Base-by-base conservation (phyloP, 2,113 vertebrate species). In the Megatriorchis doriae region DNA sequence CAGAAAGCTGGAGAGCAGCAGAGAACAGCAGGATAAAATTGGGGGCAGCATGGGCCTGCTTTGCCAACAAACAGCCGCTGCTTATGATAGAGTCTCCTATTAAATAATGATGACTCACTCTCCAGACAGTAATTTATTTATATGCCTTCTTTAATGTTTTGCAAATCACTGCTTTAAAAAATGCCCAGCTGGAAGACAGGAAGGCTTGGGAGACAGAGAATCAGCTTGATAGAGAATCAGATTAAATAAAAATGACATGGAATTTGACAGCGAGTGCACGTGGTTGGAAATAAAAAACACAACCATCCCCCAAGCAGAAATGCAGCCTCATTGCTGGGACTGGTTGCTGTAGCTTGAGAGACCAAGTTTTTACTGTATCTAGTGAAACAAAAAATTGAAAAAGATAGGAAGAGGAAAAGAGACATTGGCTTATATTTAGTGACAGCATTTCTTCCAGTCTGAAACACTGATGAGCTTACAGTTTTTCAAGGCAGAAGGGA, bases 51-150 rank as follows among this genome's bases (percentile, higher is more conserved):
- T 2, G 45, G n/a, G 16, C 11, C 36, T 91, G 66, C 71, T 97
- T 80, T 95, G 67, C 89, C 87, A 95, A 80, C 38, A 63, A 73
- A 40, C 84, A 97, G 55, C 81, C 78, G 38, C 86, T 74, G 4
- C 72, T 75, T 61, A 52, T 73, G 68, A 63, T 50, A 11, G 66
- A 82, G 50, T 40, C 81, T 77, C 42, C 88, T 88, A 79, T 97
- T 90, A 96, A 96, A 89, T 86, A 95, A 95, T 78, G 93, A 96
- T 87, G 96, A 91, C 94, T 97, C 93, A 91, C 81, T 94, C 87
- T 93, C 78, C 92, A 92, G 94, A 84, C 96, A 93, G 95, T 96
- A 95, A 97, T 93, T 97, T 97, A 97, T 97, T 97, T 96, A 97
- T 95, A 91, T 92, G 90, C 85, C 90, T 95, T 53, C 75, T 95